Conservation (phyloP, 2,888 invertebrate genomes). For the Congeria kusceri region DNA sequence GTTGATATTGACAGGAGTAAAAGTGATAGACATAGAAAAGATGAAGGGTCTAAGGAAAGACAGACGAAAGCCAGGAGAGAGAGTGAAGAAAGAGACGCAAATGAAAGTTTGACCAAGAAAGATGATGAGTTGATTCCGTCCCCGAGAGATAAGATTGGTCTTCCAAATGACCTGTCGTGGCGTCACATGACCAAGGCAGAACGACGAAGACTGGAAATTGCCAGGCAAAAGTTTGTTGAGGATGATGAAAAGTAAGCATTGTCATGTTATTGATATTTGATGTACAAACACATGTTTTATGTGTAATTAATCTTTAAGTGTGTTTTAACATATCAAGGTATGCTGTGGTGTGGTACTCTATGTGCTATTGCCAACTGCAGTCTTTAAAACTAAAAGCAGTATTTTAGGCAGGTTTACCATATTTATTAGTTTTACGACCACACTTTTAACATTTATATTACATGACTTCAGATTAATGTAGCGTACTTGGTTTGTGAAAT, state of each 20-base stretch:
- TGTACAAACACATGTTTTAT: no score
- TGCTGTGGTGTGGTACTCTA: no score
- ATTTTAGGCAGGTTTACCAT: no score
- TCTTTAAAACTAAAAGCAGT: no score
- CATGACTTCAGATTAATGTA: no score
- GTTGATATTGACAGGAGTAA: slow-evolving; percentile 25
- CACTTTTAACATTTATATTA: no score
- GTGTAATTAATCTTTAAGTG: no score
- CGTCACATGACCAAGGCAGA: slow-evolving; percentile 75
- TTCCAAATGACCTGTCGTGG: slow-evolving; percentile 70
- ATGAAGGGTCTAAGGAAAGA: slow-evolving; percentile 25
- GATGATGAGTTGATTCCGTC: slow-evolving; percentile 49
- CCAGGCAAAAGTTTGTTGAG: slow-evolving; percentile 60
- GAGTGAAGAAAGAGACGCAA: slow-evolving; percentile 41
- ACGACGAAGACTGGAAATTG: slow-evolving; percentile 62
- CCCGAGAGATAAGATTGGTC: slow-evolving; percentile 64
- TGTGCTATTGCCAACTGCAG: no score
- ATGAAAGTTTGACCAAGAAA: slow-evolving; percentile 41
- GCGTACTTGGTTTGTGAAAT: no score
- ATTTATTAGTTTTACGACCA: no score
- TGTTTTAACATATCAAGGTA: no score
- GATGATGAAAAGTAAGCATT: slow-evolving; percentile 67
- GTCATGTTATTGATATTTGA: no score
- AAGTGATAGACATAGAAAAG: slow-evolving; percentile 38
- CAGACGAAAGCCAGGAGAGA: slow-evolving; percentile 44